phyloP scores from a whole-genome alignment of 2,113 vertebrate genomes.

The Carollia perspicillata region DNA sequence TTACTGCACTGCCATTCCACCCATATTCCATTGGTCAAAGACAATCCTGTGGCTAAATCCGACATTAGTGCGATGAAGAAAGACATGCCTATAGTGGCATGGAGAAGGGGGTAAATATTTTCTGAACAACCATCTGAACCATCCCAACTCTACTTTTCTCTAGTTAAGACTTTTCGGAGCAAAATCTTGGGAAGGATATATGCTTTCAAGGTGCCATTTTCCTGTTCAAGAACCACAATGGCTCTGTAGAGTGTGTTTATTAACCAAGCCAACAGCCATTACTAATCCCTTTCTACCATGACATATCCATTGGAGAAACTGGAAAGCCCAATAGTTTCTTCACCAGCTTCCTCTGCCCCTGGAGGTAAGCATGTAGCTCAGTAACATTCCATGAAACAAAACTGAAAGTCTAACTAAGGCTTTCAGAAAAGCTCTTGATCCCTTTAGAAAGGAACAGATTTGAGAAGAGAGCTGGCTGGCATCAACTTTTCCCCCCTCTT shows the following conservation, averaged over 20 bases:
- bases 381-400: background rate
- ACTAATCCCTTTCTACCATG: background rate
- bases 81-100: background rate
- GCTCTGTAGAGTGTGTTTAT: background rate
- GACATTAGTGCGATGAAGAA: background rate
- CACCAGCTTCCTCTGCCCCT: background rate
- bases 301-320: background rate
- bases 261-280: background rate
- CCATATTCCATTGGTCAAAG: background rate
- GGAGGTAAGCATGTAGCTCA: background rate
- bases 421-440: background rate
- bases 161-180: constrained; percentile 17
- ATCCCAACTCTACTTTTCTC: background rate
- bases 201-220: background rate
- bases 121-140: background rate
- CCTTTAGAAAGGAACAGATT: background rate
- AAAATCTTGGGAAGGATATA: background rate
- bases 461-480: background rate
- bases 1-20: background rate
- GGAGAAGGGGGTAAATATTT: background rate
- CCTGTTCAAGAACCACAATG: background rate
- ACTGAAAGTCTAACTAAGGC: background rate
- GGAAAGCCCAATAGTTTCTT: background rate
- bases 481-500: background rate
- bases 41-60: background rate